Evolutionary conservation across 2,888 invertebrate genomes (phyloP), one percentile per base, ranked within the genome.

Genomic region (Chloromyia formosa): DNA sequence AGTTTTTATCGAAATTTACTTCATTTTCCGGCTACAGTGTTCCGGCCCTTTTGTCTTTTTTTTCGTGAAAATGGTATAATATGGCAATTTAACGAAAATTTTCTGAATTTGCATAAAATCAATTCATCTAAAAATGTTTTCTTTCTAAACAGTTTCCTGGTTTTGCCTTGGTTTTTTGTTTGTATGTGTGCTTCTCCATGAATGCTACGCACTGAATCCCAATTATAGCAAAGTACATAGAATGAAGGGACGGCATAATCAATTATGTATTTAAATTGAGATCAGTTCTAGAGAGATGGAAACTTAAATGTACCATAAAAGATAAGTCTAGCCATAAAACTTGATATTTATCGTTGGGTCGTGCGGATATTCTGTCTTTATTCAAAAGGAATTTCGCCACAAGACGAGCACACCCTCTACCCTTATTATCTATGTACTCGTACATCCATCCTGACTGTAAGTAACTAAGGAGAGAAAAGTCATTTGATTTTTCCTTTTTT

Each of bases 291-390:
- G 18, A 12, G 40, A 58, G 27, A 68, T 68, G 53, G 49, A 58
- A 71, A 58, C 42, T 56, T 71, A 56, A 71, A 56, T 60, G 40
- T 27, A 40, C 75, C 75, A 75, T 75, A 75, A 75, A 75, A 73
- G 73, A 73, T 73, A 75, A 73, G 58, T 22, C 60, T 73, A 42
- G 64, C 64, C 73, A 66, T 75, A 73, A 75, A 72, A 73, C 73
- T 73, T 75, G 64, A 75, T 75, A 75, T 75, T 75, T 75, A 75
- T 75, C 60, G 73, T 35, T 45, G 16, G 56, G 72, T 66, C 75
- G 73, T 75, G 72, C 56, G 56, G 49, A 49, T 49, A 12, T 49
- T 49, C 16, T 35, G 27, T 35, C 27, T 35, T 35, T 35, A 35
- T 49, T 49, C 49, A 49, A 49, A 35, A 35, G 27, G 27, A 35